Base-by-base conservation (phyloP, 1,140 invertebrate genomes). In the Aricia agestis region DNA sequence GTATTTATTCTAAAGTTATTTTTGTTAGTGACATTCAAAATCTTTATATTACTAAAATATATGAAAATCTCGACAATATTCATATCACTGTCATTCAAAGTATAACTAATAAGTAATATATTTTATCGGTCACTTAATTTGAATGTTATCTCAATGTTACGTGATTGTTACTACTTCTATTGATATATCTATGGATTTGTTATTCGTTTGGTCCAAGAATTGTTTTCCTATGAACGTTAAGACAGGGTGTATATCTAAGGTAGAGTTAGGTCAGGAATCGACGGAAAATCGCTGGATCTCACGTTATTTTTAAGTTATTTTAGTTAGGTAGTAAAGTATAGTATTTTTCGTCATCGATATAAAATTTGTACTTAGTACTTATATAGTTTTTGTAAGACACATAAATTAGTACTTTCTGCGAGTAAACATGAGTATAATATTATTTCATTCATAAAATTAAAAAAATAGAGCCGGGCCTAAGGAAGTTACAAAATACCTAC, bases 221-320 rank as follows among this genome's bases (percentile, higher is more conserved):
- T 19, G 59, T 63, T 63, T 63, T 63, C 59, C 59, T 63, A 63
- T 19, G 19, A 63, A 11, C 6, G 59, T 25, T 19, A 78, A 80
- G 80, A 91, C 89, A 91, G 89, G 89, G 89, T 90, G 86, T 82
- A 83, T 86, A 86, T 82, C 81, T 91, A 89, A 91, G 89, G 78
- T 91, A 91, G 85, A 79, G 75, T 85, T 86, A 89, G 86, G 82
- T 82, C 72, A 82, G 82, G 77, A 75, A 72, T 79, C 78, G 80
- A 80, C 74, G 73, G 67, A 76, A 32, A 70, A 58, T 69, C 66
- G 69, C 66, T 42, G 31, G 73, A 31, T 41, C 10, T 63, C 25
- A 63, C 6, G 25, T 63, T 63, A 63, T 19, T 18, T 63, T 63
- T 17, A 61, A 61, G 9, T 17, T 61, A 61, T n/a, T 61, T 61